Base-by-base conservation (phyloP, 2,113 vertebrate genomes). In the Gadus chalcogrammus region DNA sequence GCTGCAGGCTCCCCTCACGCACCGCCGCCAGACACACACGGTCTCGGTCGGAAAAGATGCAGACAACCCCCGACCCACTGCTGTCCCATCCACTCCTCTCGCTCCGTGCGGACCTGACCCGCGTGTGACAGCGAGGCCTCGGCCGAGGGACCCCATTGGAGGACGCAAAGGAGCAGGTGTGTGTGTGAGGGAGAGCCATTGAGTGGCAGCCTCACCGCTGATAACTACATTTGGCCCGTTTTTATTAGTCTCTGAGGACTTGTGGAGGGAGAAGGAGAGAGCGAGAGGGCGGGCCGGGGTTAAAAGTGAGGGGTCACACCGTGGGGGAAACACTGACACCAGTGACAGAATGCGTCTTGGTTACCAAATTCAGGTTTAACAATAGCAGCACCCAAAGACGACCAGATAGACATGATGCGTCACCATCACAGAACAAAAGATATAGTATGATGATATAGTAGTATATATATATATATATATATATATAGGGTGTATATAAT, bases 1-100 rank as follows among this genome's bases (percentile, higher is more conserved):
- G 28, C 72, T 82, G 74, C 68, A 69, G 62, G 81, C 71, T 69
- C 71, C 42, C 28, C 73, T 52, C 28, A 62, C 42, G 72, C 74
- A 63, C 35, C 64, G 70, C 71, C 64, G 70, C 65, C 69, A 65
- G 16, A 58, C 1, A 24, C n/a, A 64, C 77, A n/a, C 64, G 73
- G n/a, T n/a, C 52, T 74, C 69, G 15, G 16, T 15, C 2, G 5
- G 1, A 28, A 16, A 64, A 28, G 62, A 31, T 48, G 42, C 42
- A 9, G 42, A 48, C 42, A 13, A 48, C 2, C 9, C n/a, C 42
- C 42, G 9, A 48, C 9, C 42, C 42, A 48, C 42, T 48, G 42
- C 42, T 48, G 31, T 35, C 31, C 31, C 3, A 35, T 55, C 53
- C 53, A 55, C 53, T 58, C 16, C 16, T 58, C 1, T 16, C 1